These are phyloP conservation scores for Callinectes sapidus DNA, from an alignment of 2,888 invertebrate species.

Conservation along the genomic window DNA sequence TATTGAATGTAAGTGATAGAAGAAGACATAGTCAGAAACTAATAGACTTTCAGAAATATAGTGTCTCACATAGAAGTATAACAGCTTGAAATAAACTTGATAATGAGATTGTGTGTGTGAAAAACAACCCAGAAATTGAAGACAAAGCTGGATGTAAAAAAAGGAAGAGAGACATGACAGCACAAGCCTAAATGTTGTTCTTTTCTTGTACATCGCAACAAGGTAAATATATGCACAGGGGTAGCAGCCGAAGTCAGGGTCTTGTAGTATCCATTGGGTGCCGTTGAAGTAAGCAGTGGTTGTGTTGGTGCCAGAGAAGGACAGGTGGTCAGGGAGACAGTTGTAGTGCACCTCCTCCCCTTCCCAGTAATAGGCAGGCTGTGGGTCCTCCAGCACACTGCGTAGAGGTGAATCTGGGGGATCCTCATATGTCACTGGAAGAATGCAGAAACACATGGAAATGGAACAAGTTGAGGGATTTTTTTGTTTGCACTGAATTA, in stretches of 20 bases:
- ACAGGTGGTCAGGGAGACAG: slow-evolving; percentile 6
- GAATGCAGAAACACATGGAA: not conserved
- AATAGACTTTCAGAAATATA: too few species aligned
- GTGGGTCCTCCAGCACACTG: not conserved
- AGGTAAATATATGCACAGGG: not conserved
- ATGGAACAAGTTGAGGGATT: not conserved
- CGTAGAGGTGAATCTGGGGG: not conserved
- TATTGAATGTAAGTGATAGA: too few species aligned
- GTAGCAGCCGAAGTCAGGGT: slow-evolving; percentile 11
- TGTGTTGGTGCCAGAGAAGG: not conserved
- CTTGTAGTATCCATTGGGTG: not conserved
- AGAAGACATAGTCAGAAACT: too few species aligned
- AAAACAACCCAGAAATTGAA: too few species aligned
- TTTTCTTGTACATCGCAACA: too few species aligned
- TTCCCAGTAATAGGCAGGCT: not conserved
- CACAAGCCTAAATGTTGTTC: too few species aligned
- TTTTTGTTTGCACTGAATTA: not conserved
- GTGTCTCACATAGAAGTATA: too few species aligned
- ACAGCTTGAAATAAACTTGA: too few species aligned
- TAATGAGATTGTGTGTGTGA: too few species aligned
- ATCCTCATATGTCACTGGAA: not conserved
- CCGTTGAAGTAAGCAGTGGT: slow-evolving; percentile 38
- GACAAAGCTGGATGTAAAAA: too few species aligned
- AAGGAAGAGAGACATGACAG: too few species aligned
- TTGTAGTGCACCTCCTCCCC: not conserved